Percentiles rank a stretch among this genome's conserved stretches.
phyloP scores from a whole-genome alignment of 2,888 invertebrate genomes.

The Perizoma affinitatum region DNA sequence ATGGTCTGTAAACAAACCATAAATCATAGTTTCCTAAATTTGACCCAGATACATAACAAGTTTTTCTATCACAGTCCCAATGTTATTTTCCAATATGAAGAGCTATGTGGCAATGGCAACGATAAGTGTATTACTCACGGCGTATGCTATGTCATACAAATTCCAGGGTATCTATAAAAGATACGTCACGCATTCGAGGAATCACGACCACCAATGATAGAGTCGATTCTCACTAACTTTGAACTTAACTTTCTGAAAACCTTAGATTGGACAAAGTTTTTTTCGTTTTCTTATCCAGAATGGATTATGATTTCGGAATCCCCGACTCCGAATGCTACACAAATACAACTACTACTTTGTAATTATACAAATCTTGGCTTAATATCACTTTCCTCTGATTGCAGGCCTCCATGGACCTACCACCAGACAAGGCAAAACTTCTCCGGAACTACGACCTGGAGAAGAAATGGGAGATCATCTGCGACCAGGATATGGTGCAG shows the following conservation, averaged over 20 bases:
- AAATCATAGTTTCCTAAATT: slow-evolving; percentile 29
- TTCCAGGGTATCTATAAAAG: slow-evolving; percentile 2
- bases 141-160: slow-evolving; percentile 12
- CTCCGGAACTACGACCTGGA: slow-evolving; percentile 97
- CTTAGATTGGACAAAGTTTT: no score
- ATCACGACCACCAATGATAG: not conserved
- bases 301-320: no score
- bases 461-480: slow-evolving; percentile 99
- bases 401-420: slow-evolving; percentile 99
- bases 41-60: slow-evolving; percentile 22
- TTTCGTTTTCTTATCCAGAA: no score
- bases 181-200: slow-evolving; percentile 10
- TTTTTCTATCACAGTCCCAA: not conserved
- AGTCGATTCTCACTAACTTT: no score
- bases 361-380: no score
- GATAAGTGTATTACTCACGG: not conserved
- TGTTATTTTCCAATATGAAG: not conserved
- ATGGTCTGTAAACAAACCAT: slow-evolving; percentile 25
- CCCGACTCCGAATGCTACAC: no score
- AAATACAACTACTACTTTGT: no score
- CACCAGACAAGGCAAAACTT: slow-evolving; percentile 98
- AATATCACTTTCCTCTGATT: slow-evolving; percentile 47
- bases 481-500: slow-evolving; percentile 99
- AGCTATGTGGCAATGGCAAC: slow-evolving; percentile 2
- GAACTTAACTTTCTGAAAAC: no score